These are phyloP conservation scores for Calephelis perditalis DNA, from an alignment of 2,888 invertebrate genomes.

Conservation along the genomic window DNA sequence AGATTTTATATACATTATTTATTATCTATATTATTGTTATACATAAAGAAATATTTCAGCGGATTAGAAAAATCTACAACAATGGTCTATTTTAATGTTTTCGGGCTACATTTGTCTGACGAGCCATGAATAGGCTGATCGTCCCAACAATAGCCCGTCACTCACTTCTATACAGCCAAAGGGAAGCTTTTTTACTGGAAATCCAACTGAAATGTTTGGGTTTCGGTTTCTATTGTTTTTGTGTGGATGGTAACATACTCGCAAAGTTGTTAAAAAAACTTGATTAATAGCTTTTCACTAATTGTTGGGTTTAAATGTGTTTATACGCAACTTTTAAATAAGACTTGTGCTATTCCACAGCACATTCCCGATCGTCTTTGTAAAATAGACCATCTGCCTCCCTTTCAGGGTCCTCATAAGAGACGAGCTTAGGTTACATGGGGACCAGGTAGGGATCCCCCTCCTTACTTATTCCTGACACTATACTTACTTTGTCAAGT, in stretches of 20 bases:
- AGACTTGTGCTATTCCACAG: too few species aligned
- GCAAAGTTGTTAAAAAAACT: constrained; percentile 10
- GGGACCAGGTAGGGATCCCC: too few species aligned
- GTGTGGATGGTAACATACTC: constrained; percentile 35
- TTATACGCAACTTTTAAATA: too few species aligned
- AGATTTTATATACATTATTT: too few species aligned
- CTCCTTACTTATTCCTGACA: too few species aligned
- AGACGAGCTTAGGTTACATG: too few species aligned
- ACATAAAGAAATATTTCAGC: constrained; percentile 17
- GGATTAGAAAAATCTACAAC: constrained; percentile 56
- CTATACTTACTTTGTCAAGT: too few species aligned
- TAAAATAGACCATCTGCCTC: too few species aligned
- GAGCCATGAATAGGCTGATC: constrained; percentile 57
- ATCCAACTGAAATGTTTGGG: constrained; percentile 60
- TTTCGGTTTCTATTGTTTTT: constrained; percentile 57
- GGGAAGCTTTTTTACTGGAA: constrained; percentile 52
- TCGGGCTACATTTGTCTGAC: constrained; percentile 53
- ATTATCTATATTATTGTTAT: neutral
- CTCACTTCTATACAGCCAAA: constrained; percentile 49
- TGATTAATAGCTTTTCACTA: constrained; percentile 14
- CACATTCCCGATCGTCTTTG: too few species aligned
- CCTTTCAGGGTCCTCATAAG: too few species aligned
- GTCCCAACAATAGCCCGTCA: constrained; percentile 54
- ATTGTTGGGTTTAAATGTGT: constrained; percentile 7
- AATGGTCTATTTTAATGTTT: constrained; percentile 70